Percentiles rank a stretch among this genome's conserved stretches.
Evolutionary conservation across 2,113 vertebrate genomes (phyloP).

Genomic region (Syngnathus typhle): DNA sequence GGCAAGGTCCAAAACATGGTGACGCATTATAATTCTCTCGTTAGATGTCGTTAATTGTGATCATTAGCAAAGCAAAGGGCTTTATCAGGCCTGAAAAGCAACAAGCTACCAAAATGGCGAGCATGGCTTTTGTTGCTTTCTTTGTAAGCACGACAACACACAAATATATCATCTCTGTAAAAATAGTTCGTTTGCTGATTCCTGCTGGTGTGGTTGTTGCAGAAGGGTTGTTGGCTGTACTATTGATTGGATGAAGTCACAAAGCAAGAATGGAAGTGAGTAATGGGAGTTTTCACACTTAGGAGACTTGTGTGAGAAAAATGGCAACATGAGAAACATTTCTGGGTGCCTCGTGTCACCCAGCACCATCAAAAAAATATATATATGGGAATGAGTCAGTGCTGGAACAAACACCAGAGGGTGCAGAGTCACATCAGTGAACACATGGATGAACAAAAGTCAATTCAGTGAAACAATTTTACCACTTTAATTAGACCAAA

Average conservation of each 20-base stretch:
- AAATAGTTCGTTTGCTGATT: not conserved
- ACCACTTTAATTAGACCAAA: not conserved
- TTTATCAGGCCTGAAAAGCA: not conserved
- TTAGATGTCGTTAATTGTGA: not conserved
- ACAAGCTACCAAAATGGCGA: not conserved
- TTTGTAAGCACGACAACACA: not conserved
- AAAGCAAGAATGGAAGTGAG: slow-evolving; percentile 9
- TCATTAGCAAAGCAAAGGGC: not conserved
- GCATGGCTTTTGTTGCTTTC: not conserved
- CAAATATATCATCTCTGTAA: not conserved
- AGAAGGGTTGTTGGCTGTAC: slow-evolving; percentile 8
- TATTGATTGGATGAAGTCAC: slow-evolving; percentile 28
- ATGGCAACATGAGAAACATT: not conserved
- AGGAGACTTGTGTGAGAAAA: slow-evolving; percentile 3
- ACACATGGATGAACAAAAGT: not conserved
- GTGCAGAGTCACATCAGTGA: not conserved
- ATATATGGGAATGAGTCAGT: not conserved
- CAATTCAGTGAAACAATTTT: not conserved
- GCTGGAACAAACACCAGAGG: not conserved
- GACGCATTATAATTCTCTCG: not conserved
- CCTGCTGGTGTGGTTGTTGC: not conserved
- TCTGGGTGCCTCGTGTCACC: not conserved
- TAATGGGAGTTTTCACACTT: slow-evolving; percentile 12
- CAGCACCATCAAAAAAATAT: not conserved
- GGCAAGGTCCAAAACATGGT: not conserved